Conservation (phyloP, 1,140 invertebrate genomes). For the Drosophila ercepeae region DNA sequence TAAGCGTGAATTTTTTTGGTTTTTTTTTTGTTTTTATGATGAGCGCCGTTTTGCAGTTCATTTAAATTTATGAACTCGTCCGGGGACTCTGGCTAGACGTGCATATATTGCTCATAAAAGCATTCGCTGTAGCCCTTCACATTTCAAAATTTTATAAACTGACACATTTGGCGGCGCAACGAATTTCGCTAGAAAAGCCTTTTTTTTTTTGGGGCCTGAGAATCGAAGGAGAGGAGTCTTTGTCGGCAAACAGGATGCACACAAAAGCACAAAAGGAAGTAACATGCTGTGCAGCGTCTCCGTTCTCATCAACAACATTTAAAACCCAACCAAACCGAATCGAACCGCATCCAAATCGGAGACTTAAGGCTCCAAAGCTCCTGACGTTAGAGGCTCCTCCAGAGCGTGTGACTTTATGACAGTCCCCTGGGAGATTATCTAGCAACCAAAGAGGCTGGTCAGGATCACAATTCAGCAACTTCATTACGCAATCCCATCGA, state of each 20-base stretch:
- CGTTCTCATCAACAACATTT: not conserved
- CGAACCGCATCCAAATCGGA: slow-evolving; percentile 22
- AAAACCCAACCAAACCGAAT: too few relatives aligned
- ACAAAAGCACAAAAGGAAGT: slow-evolving; percentile 73
- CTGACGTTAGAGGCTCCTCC: slow-evolving; percentile 21
- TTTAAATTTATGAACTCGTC: slow-evolving; percentile 64
- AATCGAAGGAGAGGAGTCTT: too few relatives aligned
- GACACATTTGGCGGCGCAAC: slow-evolving; percentile 67
- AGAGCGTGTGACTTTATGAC: slow-evolving; percentile 70
- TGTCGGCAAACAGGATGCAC: slow-evolving; percentile 66
- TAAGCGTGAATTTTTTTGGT: slow-evolving; percentile 81
- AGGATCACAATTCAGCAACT: too few relatives aligned
- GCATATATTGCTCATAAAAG: slow-evolving; percentile 25
- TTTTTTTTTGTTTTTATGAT: too few relatives aligned
- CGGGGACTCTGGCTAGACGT: slow-evolving; percentile 52
- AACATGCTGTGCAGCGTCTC: slow-evolving; percentile 66
- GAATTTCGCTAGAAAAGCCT: slow-evolving; percentile 72
- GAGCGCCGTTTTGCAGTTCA: slow-evolving; percentile 76
- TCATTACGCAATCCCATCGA: slow-evolving; percentile 18
- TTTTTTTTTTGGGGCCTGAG: slow-evolving; percentile 53
- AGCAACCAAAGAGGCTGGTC: too few relatives aligned
- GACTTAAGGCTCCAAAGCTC: not conserved
- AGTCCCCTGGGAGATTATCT: slow-evolving; percentile 15
- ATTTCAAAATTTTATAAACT: slow-evolving; percentile 61
- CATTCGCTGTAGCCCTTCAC: slow-evolving; percentile 9